Percentiles rank a stretch among this genome's conserved stretches.
Conservation (phyloP, 1,140 invertebrate genomes). For the Cotesia glomerata region DNA sequence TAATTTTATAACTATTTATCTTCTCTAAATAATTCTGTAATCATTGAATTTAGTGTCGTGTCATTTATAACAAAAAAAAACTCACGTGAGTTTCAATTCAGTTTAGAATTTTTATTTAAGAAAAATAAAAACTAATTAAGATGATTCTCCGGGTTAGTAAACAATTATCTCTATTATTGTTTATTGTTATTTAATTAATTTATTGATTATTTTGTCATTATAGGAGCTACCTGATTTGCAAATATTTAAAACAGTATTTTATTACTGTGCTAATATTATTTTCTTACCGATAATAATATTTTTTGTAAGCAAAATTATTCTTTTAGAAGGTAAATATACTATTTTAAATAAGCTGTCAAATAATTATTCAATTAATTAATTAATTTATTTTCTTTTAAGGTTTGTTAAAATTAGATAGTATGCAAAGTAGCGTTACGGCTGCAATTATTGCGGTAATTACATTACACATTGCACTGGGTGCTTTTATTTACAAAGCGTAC, state of each 20-base stretch:
- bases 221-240: constrained; percentile 53
- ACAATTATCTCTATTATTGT: neutral
- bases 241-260: constrained; percentile 56
- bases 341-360: neutral
- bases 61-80: too few species aligned
- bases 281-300: constrained; percentile 56
- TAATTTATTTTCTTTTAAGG: constrained; percentile 46
- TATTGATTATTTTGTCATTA: constrained; percentile 24
- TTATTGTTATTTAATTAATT: neutral
- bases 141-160: neutral
- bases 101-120: neutral
- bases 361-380: neutral
- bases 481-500: constrained; percentile 80
- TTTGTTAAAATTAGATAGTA: constrained; percentile 64
- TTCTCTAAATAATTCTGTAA: too few species aligned
- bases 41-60: too few species aligned
- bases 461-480: constrained; percentile 74
- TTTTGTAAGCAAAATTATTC: constrained; percentile 55
- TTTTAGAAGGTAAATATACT: constrained; percentile 56
- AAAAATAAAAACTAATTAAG: neutral
- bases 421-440: constrained; percentile 76
- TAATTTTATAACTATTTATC: too few species aligned
- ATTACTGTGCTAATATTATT: constrained; percentile 58
- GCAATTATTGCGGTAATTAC: constrained; percentile 74
- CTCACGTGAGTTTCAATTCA: neutral